These are phyloP conservation scores for Fulmarus glacialis DNA, from an alignment of 2,113 vertebrate species.

Conservation along the genomic window DNA sequence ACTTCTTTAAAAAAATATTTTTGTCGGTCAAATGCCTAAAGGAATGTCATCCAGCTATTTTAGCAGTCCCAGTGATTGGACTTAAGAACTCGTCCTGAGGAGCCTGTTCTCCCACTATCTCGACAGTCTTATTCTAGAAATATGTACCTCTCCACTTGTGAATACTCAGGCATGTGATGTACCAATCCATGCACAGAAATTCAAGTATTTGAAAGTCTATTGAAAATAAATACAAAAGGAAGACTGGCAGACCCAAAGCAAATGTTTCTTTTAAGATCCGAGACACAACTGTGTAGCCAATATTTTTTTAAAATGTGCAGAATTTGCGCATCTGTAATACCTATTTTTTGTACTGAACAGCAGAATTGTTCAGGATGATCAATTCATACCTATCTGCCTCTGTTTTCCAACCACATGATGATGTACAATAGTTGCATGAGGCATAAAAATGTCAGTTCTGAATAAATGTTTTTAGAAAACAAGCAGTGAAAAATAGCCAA, in stretches of 20 bases:
- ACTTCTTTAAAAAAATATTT: neutral
- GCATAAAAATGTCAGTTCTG: neutral
- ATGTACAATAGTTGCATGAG: neutral
- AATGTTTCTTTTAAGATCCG: neutral
- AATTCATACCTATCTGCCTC: neutral
- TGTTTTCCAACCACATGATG: neutral
- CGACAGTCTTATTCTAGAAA: neutral
- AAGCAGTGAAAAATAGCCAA: neutral
- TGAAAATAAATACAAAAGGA: neutral
- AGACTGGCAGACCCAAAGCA: neutral
- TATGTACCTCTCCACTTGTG: neutral
- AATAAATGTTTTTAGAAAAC: neutral
- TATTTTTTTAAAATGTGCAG: neutral
- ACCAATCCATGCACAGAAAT: neutral
- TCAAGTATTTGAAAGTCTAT: neutral
- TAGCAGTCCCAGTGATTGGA: neutral
- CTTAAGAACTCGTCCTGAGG: neutral
- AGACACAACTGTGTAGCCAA: neutral
- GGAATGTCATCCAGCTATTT: neutral
- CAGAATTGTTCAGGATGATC: neutral
- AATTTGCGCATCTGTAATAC: neutral
- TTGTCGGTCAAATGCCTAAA: neutral
- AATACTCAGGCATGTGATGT: neutral
- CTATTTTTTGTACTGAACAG: neutral
- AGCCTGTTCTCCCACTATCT: neutral